Conservation (phyloP, 2,113 vertebrate genomes). For the Ibidorhyncha struthersii region DNA sequence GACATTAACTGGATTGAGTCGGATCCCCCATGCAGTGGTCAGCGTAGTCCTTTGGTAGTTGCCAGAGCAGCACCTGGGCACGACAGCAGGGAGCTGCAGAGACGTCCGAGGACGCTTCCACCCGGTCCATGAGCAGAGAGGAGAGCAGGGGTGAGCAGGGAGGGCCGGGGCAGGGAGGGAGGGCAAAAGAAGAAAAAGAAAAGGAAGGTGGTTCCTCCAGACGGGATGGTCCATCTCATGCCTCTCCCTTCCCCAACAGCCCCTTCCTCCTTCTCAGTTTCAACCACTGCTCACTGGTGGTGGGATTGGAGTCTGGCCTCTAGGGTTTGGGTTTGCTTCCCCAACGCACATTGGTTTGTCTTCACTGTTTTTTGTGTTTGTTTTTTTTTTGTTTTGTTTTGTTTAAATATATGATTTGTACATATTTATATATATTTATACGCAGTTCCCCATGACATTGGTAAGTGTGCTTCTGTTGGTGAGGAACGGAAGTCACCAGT, state of each 20-base stretch:
- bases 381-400: not conserved
- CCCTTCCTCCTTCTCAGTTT: constrained; percentile 58
- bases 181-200: constrained; percentile 57
- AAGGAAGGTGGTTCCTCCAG: constrained; percentile 49
- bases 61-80: constrained; percentile 61
- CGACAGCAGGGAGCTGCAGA: constrained; percentile 62
- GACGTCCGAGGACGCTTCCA: constrained; percentile 66
- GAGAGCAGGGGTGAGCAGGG: not conserved
- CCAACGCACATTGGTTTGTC: constrained; percentile 50
- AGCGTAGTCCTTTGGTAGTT: constrained; percentile 81
- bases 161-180: not conserved
- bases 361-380: constrained; percentile 17
- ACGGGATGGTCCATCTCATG: not conserved
- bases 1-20: constrained; percentile 85
- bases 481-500: constrained; percentile 63
- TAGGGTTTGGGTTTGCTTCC: constrained; percentile 38
- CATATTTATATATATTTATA: constrained; percentile 69
- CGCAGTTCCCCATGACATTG: constrained; percentile 59
- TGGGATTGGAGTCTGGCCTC: constrained; percentile 54
- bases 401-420: constrained; percentile 68
- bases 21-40: constrained; percentile 84
- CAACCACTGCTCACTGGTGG: constrained; percentile 52
- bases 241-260: constrained; percentile 64
- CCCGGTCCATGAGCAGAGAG: constrained; percentile 59
- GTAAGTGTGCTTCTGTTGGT: constrained; percentile 70